phyloP scores from a whole-genome alignment of 2,113 vertebrate species.

The Rhinoderma darwinii region DNA sequence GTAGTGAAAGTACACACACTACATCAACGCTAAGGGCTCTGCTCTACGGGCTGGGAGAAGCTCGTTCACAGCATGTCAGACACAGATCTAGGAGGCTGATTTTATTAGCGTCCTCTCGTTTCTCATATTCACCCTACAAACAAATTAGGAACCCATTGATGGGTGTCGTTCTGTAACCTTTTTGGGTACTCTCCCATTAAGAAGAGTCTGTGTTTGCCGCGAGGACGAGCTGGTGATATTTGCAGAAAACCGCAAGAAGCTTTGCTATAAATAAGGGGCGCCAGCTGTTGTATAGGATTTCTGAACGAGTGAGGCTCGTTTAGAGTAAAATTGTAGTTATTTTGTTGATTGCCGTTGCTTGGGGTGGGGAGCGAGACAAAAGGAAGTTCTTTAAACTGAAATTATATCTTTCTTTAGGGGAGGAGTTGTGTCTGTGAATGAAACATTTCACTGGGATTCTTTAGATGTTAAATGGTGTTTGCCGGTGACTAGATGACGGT shows the following conservation, averaged over 20 bases:
- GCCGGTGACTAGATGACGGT: background rate
- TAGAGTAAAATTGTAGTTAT: conserved; percentile 60
- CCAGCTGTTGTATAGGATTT: conserved; percentile 52
- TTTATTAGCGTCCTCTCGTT: background rate
- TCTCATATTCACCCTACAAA: conserved; percentile 26
- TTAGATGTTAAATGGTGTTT: conserved; percentile 35
- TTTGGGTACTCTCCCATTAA: conserved; percentile 18
- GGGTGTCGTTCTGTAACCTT: conserved; percentile 35
- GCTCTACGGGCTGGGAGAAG: background rate
- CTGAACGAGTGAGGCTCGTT: conserved; percentile 50
- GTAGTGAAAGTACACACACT: conserved; percentile 20
- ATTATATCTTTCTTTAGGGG: conserved; percentile 57
- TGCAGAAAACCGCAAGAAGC: conserved; percentile 41
- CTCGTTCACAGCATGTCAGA: conserved; percentile 13
- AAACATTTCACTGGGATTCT: conserved; percentile 15
- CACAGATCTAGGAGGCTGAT: conserved; percentile 32
- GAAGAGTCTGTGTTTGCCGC: conserved; percentile 18
- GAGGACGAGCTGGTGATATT: conserved; percentile 27
- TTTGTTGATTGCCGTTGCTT: conserved; percentile 57
- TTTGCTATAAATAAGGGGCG: conserved; percentile 56
- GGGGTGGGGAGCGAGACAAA: conserved; percentile 40
- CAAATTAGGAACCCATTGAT: conserved; percentile 39
- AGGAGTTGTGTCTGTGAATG: conserved; percentile 49
- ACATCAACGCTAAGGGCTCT: conserved; percentile 35
- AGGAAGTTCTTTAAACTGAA: conserved; percentile 57